Evolutionary conservation across 2,888 invertebrate species (phyloP).

Genomic region (Leucophenga montana): DNA sequence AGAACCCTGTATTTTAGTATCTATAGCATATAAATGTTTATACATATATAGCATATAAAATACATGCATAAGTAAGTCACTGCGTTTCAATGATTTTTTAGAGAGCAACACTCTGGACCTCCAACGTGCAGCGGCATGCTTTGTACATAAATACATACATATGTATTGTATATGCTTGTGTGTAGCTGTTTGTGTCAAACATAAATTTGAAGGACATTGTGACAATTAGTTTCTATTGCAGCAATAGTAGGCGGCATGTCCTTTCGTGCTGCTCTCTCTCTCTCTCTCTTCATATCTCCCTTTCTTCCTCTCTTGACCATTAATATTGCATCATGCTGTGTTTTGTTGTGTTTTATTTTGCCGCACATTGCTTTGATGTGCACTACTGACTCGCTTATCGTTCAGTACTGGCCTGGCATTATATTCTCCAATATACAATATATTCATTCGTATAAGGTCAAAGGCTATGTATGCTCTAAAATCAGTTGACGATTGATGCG

Average conservation of each 20-base stretch:
- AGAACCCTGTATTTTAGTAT: slow-evolving; percentile 2
- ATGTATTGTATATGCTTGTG: slow-evolving; percentile 22
- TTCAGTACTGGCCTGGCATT: slow-evolving; percentile 51
- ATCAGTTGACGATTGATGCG: slow-evolving; percentile 18
- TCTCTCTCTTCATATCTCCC: slow-evolving; percentile 28
- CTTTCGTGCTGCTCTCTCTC: not conserved
- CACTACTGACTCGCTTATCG: slow-evolving; percentile 21
- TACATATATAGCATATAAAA: not conserved
- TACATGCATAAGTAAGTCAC: not conserved
- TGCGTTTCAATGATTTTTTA: not conserved
- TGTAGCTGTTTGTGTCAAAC: slow-evolving; percentile 44
- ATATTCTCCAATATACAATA: slow-evolving; percentile 59
- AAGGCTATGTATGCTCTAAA: slow-evolving; percentile 3
- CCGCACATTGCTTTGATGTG: slow-evolving; percentile 33
- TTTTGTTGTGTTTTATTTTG: slow-evolving; percentile 23
- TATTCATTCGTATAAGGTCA: not conserved
- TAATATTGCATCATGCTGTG: slow-evolving; percentile 55
- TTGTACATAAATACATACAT: slow-evolving; percentile 1
- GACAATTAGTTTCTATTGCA: slow-evolving; percentile 51
- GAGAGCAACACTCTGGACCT: slow-evolving; percentile 38
- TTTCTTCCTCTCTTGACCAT: not conserved
- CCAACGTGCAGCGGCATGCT: slow-evolving; percentile 32
- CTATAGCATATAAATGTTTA: not conserved
- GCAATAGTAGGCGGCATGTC: slow-evolving; percentile 13
- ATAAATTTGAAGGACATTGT: slow-evolving; percentile 60